A percentile compares a stretch with the other conserved stretches of the same genome.
Evolutionary conservation across 2,797 vertebrate genomes (phyloP).

Genomic region (Limosa lapponica): DNA sequence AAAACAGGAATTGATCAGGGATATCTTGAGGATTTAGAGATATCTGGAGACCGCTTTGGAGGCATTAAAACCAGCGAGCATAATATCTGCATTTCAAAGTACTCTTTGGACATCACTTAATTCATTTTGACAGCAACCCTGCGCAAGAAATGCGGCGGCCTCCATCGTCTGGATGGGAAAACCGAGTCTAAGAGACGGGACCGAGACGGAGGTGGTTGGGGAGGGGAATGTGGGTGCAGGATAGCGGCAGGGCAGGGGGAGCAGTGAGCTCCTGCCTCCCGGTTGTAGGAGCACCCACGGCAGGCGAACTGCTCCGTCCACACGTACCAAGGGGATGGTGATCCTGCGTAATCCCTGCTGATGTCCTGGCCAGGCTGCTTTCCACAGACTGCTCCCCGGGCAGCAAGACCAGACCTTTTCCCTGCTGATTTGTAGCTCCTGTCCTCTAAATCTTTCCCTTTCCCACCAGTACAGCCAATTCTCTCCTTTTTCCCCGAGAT

Average conservation of each 20-base stretch:
- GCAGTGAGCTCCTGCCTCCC: not conserved
- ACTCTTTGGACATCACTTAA: constrained; percentile 56
- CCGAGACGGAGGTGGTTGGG: accelerated
- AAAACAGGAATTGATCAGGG: constrained; percentile 60
- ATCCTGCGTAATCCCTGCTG: not conserved
- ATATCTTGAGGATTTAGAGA: constrained; percentile 62
- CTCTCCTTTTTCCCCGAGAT: not conserved
- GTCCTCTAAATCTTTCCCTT: not conserved
- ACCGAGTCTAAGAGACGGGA: not conserved
- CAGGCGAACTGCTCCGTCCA: not conserved
- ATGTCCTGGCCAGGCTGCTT: not conserved
- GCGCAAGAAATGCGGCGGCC: not conserved
- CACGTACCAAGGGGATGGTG: accelerated
- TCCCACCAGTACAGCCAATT: not conserved
- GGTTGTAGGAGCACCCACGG: not conserved
- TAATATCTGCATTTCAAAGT: constrained; percentile 69
- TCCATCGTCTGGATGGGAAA: constrained; percentile 9
- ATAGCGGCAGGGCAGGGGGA: not conserved
- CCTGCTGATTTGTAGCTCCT: not conserved
- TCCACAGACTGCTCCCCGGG: not conserved
- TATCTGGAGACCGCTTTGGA: constrained; percentile 63
- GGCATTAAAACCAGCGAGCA: constrained; percentile 37
- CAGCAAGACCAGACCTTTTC: not conserved
- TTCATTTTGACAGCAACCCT: constrained; percentile 58
- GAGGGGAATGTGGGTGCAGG: not conserved